Percentiles rank a stretch among this genome's conserved stretches.
These are phyloP conservation scores for Margaritifera margaritifera DNA, from an alignment of 2,888 invertebrate species.

Conservation along the genomic window DNA sequence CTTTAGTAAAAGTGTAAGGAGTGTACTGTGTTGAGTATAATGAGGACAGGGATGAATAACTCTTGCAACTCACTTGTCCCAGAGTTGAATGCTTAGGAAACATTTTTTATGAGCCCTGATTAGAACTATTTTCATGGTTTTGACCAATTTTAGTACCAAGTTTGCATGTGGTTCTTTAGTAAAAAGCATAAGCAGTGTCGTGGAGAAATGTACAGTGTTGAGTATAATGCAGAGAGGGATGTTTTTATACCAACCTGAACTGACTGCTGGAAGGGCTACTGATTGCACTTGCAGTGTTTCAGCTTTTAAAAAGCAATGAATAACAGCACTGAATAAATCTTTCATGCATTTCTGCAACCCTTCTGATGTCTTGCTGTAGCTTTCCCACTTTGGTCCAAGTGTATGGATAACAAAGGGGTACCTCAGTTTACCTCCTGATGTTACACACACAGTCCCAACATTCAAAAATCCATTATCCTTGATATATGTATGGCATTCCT, in stretches of 20 bases:
- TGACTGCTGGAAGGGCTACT: slow-evolving; percentile 38
- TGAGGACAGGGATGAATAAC: no score
- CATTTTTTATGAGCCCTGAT: no score
- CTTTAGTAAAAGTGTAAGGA: no score
- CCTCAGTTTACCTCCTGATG: slow-evolving; percentile 31
- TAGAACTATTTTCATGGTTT: no score
- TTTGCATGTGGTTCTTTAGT: no score
- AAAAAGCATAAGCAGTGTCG: no score
- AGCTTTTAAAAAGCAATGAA: slow-evolving; percentile 35
- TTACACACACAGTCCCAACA: slow-evolving; percentile 30
- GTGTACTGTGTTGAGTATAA: no score
- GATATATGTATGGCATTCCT: slow-evolving; percentile 28
- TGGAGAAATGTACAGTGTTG: no score
- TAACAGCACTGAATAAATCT: slow-evolving; percentile 29
- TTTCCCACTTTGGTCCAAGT: slow-evolving; percentile 41
- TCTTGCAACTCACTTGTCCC: no score
- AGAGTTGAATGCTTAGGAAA: no score
- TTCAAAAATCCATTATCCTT: slow-evolving; percentile 20
- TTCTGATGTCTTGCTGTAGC: slow-evolving; percentile 4
- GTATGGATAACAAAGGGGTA: slow-evolving; percentile 35
- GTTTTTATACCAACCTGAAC: slow-evolving; percentile 37
- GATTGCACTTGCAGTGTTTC: slow-evolving; percentile 23
- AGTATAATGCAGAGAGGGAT: no score
- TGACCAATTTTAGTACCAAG: no score
- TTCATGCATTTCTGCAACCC: slow-evolving; percentile 13